A percentile compares a stretch with the other conserved stretches of the same genome.
Conservation (phyloP, 2,797 vertebrate species). For the Epinephelus malabaricus region DNA sequence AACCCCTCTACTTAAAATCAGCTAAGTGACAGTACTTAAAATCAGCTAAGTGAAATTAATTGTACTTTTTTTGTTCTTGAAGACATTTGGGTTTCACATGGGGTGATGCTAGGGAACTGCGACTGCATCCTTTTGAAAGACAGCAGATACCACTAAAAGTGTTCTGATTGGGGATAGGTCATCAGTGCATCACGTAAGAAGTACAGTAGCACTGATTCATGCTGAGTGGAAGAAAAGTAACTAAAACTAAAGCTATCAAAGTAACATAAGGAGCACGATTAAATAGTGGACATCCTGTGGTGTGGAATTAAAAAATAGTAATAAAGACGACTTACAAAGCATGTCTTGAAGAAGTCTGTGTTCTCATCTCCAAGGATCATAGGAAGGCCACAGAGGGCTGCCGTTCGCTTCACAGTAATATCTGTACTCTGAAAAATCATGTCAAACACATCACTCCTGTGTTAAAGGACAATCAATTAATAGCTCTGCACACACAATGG, state of each 20-base stretch:
- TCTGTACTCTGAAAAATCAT: conserved; percentile 19
- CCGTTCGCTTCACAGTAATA: conserved; percentile 14
- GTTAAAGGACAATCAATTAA: conserved; percentile 25
- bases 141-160: no score
- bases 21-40: no score
- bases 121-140: no score
- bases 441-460: conserved; percentile 26
- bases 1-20: no score
- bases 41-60: no score
- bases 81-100: no score
- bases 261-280: no score
- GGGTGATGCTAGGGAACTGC: no score
- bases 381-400: conserved; percentile 22
- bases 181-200: not conserved
- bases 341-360: conserved; percentile 18
- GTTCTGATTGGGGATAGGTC: not conserved
- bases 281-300: not conserved
- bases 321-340: conserved; percentile 19
- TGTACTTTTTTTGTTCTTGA: no score
- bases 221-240: not conserved
- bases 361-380: conserved; percentile 20
- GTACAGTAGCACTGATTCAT: not conserved
- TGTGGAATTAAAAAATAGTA: not conserved
- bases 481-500: conserved; percentile 21
- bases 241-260: not conserved